A percentile compares a stretch with the other conserved stretches of the same genome.
phyloP scores from a whole-genome alignment of 2,113 vertebrate species.

The Sturnus vulgaris region DNA sequence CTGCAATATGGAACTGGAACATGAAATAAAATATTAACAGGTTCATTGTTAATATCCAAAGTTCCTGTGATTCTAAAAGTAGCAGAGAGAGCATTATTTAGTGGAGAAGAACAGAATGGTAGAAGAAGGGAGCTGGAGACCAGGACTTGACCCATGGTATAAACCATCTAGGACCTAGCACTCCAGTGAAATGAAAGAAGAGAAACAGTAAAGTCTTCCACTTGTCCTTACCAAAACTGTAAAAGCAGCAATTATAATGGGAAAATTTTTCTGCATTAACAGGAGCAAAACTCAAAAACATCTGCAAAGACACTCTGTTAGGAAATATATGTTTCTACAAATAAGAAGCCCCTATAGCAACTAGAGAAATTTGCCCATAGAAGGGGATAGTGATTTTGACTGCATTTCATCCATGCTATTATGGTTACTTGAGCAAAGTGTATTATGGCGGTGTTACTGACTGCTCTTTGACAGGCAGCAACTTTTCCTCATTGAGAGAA shows the following conservation, averaged over 20 bases:
- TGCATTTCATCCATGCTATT: background rate
- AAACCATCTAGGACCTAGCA: background rate
- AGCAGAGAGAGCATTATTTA: background rate
- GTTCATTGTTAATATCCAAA: background rate
- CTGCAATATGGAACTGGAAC: background rate
- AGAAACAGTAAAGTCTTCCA: background rate
- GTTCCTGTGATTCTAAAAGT: background rate
- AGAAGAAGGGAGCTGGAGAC: background rate
- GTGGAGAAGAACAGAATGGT: background rate
- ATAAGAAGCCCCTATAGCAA: background rate
- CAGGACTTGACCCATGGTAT: background rate
- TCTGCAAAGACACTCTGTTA: background rate
- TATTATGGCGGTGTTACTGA: background rate
- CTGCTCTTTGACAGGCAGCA: background rate
- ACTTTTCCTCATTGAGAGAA: background rate
- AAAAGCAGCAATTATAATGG: background rate
- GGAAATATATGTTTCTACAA: background rate
- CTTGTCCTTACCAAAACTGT: background rate
- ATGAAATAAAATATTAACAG: background rate
- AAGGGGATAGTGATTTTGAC: background rate
- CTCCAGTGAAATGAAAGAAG: background rate
- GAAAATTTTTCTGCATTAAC: background rate
- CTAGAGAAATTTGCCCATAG: background rate
- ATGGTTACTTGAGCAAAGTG: background rate
- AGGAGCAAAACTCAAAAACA: background rate